These are phyloP conservation scores for Steinernema hermaphroditum DNA, from an alignment of 2,888 invertebrate species.

Conservation along the genomic window DNA sequence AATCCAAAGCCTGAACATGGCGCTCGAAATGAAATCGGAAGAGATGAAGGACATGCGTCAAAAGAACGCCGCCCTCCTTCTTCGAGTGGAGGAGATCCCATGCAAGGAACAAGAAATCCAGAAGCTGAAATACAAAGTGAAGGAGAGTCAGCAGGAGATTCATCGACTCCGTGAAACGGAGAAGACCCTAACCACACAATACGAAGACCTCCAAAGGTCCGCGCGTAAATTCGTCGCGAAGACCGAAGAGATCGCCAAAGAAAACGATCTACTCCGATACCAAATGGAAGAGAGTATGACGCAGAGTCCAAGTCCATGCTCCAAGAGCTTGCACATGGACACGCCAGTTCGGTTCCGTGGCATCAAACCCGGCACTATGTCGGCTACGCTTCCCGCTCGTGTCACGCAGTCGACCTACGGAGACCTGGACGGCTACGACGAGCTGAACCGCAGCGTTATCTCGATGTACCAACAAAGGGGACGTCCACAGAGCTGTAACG, in stretches of 20 bases:
- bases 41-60: slow-evolving; percentile 58
- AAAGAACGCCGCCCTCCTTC: slow-evolving; percentile 47
- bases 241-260: not conserved
- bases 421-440: not conserved
- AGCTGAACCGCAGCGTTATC: slow-evolving; percentile 9
- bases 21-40: slow-evolving; percentile 52
- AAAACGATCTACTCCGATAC: not conserved
- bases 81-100: slow-evolving; percentile 56
- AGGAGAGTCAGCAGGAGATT: not conserved
- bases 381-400: not conserved
- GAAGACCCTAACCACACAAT: not conserved
- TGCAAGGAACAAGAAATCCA: slow-evolving; percentile 70
- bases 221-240: not conserved
- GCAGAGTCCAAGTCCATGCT: not conserved
- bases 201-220: not conserved
- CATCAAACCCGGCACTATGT: not conserved
- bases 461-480: slow-evolving; percentile 5
- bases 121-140: slow-evolving; percentile 74
- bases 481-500: slow-evolving; percentile 10
- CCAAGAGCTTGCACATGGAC: not conserved
- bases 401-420: slow-evolving; percentile 11
- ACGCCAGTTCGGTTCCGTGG: not conserved
- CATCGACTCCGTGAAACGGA: slow-evolving; percentile 2
- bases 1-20: slow-evolving; percentile 54
- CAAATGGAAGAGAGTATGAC: not conserved